These are phyloP conservation scores for Erebia epiphron DNA, from an alignment of 2,888 invertebrate species.

Conservation along the genomic window DNA sequence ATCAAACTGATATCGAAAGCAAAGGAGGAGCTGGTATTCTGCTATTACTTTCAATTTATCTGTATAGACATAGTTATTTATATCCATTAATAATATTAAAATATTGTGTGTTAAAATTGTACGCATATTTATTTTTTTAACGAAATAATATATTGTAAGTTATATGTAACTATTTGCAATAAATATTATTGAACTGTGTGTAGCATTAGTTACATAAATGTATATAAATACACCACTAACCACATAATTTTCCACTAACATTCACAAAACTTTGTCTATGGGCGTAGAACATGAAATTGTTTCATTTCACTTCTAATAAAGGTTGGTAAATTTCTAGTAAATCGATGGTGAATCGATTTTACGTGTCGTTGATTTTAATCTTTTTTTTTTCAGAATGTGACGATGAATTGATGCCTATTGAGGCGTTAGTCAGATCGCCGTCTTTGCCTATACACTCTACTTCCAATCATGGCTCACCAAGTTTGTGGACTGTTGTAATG, in stretches of 20 bases:
- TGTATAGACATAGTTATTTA: conserved; percentile 16
- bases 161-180: conserved; percentile 51
- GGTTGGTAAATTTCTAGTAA: conserved; percentile 39
- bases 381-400: conserved; percentile 75
- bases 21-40: conserved; percentile 16
- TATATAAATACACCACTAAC: conserved; percentile 19
- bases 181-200: conserved; percentile 52
- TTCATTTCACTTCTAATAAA: conserved; percentile 32
- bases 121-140: conserved; percentile 72
- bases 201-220: conserved; percentile 41
- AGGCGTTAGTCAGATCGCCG: conserved; percentile 75
- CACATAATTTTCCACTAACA: conserved; percentile 32
- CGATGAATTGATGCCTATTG: conserved; percentile 69
- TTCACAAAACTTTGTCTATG: conserved; percentile 17
- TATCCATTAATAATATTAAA: conserved; percentile 32
- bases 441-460: conserved; percentile 73
- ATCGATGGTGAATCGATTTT: conserved; percentile 43
- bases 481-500: conserved; percentile 90
- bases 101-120: conserved; percentile 53
- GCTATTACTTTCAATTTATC: neutral
- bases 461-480: conserved; percentile 77
- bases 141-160: conserved; percentile 62
- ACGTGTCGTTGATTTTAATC: conserved; percentile 17
- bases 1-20: conserved; percentile 4
- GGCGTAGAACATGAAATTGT: conserved; percentile 23